Conservation (phyloP, 2,797 vertebrate genomes). For the Xenentodon cancila region DNA sequence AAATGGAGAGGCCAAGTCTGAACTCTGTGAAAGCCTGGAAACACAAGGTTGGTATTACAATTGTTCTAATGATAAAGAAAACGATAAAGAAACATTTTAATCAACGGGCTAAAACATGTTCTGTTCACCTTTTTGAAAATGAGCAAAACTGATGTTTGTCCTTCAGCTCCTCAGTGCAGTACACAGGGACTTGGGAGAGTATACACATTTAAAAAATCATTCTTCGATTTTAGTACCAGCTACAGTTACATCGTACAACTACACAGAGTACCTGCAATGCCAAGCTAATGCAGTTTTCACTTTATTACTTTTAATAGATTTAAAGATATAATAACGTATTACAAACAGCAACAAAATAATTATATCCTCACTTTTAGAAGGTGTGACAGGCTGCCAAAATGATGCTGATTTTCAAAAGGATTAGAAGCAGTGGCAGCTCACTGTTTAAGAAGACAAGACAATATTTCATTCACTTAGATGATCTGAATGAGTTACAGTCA, state of each 20-base stretch:
- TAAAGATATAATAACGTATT: too few species aligned
- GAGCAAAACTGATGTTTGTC: too few species aligned
- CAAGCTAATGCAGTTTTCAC: too few species aligned
- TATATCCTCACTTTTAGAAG: too few species aligned
- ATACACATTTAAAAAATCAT: too few species aligned
- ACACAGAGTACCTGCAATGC: neutral
- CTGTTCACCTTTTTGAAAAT: neutral
- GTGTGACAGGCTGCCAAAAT: slow-evolving; percentile 19
- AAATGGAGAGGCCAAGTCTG: slow-evolving; percentile 95
- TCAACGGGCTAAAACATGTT: slow-evolving; percentile 5
- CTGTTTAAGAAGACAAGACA: slow-evolving; percentile 31
- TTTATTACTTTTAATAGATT: neutral
- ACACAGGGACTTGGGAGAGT: too few species aligned
- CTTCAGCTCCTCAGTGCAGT: too few species aligned
- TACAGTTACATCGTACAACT: too few species aligned
- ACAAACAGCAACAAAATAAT: too few species aligned
- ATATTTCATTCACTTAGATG: slow-evolving; percentile 56
- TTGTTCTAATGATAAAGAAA: neutral
- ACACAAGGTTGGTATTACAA: slow-evolving; percentile 87
- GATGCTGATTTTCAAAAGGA: slow-evolving; percentile 49
- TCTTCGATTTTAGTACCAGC: too few species aligned
- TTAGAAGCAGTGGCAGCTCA: slow-evolving; percentile 13
- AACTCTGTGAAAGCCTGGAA: slow-evolving; percentile 95
- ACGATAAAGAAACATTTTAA: neutral
- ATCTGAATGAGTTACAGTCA: slow-evolving; percentile 42